Conservation (phyloP, 2,888 invertebrate species). For the Xanthia icteritia region DNA sequence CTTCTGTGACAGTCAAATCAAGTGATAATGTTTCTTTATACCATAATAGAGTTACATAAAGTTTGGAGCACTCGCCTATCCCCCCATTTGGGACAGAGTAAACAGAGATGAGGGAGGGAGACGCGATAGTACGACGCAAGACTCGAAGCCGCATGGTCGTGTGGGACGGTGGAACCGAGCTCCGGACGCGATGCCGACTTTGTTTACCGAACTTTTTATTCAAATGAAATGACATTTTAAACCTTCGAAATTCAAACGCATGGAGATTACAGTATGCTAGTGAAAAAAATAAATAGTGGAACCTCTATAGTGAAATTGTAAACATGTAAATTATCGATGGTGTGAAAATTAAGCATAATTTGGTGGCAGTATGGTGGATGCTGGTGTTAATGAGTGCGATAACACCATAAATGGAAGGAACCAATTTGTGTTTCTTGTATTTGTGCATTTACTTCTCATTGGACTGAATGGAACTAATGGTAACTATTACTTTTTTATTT, state of each 20-base stretch:
- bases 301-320: conserved; percentile 73
- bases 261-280: conserved; percentile 65
- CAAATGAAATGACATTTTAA: conserved; percentile 63
- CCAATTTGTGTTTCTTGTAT: conserved; percentile 89
- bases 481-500: conserved; percentile 74
- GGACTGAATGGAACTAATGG: conserved; percentile 90
- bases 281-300: conserved; percentile 69
- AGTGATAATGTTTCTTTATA: conserved; percentile 72
- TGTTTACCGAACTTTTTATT: conserved; percentile 81
- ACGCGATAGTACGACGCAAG: conserved; percentile 86
- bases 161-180: conserved; percentile 71
- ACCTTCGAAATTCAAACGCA: conserved; percentile 61
- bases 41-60: conserved; percentile 81
- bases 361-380: conserved; percentile 90
- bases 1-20: conserved; percentile 69
- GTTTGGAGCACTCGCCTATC: conserved; percentile 82
- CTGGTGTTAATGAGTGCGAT: conserved; percentile 89
- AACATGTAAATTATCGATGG: conserved; percentile 87
- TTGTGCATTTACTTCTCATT: conserved; percentile 89
- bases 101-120: conserved; percentile 88
- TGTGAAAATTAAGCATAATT: conserved; percentile 84
- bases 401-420: conserved; percentile 88
- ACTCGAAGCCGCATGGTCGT: conserved; percentile 82
- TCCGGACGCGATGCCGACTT: conserved; percentile 71
- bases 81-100: conserved; percentile 87